phyloP scores from a whole-genome alignment of 37 sponge, comb jelly and placozoan genomes.

The Agelas oroides region DNA sequence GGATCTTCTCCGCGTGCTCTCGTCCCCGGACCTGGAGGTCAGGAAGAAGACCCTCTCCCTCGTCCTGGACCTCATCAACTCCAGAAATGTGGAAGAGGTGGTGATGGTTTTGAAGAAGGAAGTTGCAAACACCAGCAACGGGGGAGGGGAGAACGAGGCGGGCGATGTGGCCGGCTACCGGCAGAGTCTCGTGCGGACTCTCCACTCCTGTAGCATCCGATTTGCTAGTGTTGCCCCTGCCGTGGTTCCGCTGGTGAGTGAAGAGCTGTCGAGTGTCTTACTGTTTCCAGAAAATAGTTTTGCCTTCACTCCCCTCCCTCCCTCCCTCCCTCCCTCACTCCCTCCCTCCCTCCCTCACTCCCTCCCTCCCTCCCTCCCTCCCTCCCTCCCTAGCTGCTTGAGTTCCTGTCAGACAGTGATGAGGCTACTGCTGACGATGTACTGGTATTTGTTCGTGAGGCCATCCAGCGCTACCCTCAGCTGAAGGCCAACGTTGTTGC shows the following conservation, averaged over 20 bases:
- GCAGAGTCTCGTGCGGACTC: slow-evolving; percentile 88
- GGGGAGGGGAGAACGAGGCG: slow-evolving; percentile 37
- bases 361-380: too few relatives aligned
- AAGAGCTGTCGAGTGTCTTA: background rate
- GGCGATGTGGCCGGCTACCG: slow-evolving; percentile 75
- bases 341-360: too few relatives aligned
- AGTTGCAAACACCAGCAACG: slow-evolving; percentile 80
- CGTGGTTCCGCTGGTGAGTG: slow-evolving; percentile 88
- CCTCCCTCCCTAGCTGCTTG: slow-evolving; percentile 65
- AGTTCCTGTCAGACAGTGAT: slow-evolving; percentile 88
- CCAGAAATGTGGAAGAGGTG: slow-evolving; percentile 94
- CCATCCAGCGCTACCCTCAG: slow-evolving; percentile 84
- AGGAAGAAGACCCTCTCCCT: slow-evolving; percentile 94
- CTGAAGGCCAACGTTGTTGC: slow-evolving; percentile 74
- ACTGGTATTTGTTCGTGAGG: slow-evolving; percentile 94
- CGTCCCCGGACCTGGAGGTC: slow-evolving; percentile 94
- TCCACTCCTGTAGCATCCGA: slow-evolving; percentile 89
- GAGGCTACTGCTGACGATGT: slow-evolving; percentile 90
- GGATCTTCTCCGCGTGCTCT: slow-evolving; percentile 95
- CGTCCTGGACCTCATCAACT: slow-evolving; percentile 87
- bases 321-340: background rate
- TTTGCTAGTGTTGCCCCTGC: slow-evolving; percentile 88
- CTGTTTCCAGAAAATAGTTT: too few relatives aligned
- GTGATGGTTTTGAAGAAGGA: slow-evolving; percentile 96
- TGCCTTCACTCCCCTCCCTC: background rate